A percentile compares a stretch with the other conserved stretches of the same genome.
phyloP scores from a whole-genome alignment of 2,888 invertebrate species.

The Steinernema carpocapsae region DNA sequence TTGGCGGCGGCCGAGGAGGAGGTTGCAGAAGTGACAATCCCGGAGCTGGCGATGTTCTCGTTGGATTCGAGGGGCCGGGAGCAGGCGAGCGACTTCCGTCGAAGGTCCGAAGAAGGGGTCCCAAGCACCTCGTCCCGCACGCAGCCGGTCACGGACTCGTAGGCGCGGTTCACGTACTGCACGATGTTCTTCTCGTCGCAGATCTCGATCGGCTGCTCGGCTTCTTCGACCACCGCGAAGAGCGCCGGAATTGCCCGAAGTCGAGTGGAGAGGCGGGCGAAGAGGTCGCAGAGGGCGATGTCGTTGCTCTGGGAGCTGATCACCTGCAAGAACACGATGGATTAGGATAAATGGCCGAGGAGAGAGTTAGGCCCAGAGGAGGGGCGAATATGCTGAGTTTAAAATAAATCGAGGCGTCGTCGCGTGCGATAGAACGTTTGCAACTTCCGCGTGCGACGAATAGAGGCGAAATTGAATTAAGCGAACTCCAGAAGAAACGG shows the following conservation, averaged over 20 bases:
- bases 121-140: slow-evolving; percentile 69
- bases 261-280: slow-evolving; percentile 58
- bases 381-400: not conserved
- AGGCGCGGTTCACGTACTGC: slow-evolving; percentile 72
- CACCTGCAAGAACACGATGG: slow-evolving; percentile 48
- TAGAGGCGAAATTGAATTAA: not conserved
- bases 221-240: slow-evolving; percentile 67
- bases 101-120: slow-evolving; percentile 32
- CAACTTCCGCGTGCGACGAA: not conserved
- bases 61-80: slow-evolving; percentile 16
- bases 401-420: not conserved
- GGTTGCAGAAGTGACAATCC: not conserved
- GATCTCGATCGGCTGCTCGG: slow-evolving; percentile 68
- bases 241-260: slow-evolving; percentile 66
- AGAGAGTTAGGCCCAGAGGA: not conserved
- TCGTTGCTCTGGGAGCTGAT: slow-evolving; percentile 59
- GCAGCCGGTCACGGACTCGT: slow-evolving; percentile 71
- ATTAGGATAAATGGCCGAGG: too few relatives aligned
- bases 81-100: slow-evolving; percentile 35
- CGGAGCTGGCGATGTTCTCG: slow-evolving; percentile 7
- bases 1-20: not conserved
- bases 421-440: not conserved
- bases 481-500: not conserved
- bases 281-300: slow-evolving; percentile 60
- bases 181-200: slow-evolving; percentile 66